Evolutionary conservation across 2,797 vertebrate genomes (phyloP).

Genomic region (Argentina silus): DNA sequence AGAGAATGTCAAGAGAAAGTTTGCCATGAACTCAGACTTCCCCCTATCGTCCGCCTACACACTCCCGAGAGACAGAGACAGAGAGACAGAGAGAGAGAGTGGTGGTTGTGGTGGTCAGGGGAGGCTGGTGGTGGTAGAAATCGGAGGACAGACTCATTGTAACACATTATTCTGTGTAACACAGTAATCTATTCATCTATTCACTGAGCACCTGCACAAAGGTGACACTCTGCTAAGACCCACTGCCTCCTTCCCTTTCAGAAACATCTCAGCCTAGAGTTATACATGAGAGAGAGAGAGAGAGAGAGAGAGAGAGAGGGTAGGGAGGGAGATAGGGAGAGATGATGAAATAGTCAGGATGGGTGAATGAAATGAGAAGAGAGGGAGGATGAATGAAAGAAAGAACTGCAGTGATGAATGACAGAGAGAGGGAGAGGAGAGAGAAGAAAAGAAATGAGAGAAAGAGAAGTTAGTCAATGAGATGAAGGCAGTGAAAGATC

Average conservation of each 20-base stretch:
- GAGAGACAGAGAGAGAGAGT: no score
- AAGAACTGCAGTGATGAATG: background rate
- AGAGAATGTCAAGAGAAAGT: background rate
- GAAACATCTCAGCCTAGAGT: background rate
- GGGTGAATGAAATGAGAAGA: background rate
- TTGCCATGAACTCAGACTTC: background rate
- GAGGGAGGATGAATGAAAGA: background rate
- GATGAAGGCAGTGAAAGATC: no score
- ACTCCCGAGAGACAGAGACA: background rate
- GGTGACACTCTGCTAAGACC: constrained; percentile 25
- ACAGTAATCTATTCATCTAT: constrained; percentile 31
- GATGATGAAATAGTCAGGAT: background rate
- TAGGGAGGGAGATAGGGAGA: background rate
- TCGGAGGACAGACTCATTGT: no score
- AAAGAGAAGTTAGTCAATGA: background rate
- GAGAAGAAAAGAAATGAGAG: background rate
- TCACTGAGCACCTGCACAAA: constrained; percentile 47
- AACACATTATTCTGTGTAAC: no score
- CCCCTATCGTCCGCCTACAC: background rate
- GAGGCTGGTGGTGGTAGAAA: no score
- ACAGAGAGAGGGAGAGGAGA: constrained; percentile 8
- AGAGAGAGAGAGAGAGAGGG: background rate
- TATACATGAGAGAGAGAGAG: background rate
- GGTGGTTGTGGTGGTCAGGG: no score
- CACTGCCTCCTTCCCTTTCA: constrained; percentile 5